Conservation (phyloP, 2,888 invertebrate genomes). For the Meiosimyza platycephala region DNA sequence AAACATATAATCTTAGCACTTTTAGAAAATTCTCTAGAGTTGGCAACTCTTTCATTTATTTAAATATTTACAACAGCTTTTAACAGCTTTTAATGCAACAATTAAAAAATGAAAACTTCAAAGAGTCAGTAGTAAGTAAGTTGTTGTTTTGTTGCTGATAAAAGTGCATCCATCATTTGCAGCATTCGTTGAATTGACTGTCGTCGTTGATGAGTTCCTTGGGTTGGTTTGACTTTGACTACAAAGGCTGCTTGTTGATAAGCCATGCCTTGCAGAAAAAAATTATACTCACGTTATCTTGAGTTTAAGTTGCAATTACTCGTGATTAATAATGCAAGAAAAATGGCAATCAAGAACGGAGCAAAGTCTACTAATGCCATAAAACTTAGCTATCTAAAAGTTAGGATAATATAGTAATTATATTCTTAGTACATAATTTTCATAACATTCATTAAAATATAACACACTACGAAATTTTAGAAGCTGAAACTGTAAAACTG, state of each 20-base stretch:
- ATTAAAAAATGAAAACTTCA: not conserved
- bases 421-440: not conserved
- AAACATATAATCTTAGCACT: no score
- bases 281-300: not conserved
- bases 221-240: not conserved
- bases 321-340: no score
- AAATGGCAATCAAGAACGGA: not conserved
- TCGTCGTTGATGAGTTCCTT: no score
- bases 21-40: no score
- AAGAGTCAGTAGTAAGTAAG: not conserved
- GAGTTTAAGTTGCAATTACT: not conserved
- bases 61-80: conserved; percentile 6
- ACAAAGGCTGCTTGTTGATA: not conserved
- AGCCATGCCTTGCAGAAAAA: not conserved
- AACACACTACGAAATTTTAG: no score
- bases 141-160: not conserved
- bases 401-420: no score
- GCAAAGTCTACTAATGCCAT: conserved; percentile 8
- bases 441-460: no score
- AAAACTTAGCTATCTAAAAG: conserved; percentile 5
- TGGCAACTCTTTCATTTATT: not conserved
- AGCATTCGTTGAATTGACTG: not conserved
- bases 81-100: conserved; percentile 20
- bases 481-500: no score
- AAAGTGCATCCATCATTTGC: not conserved